These are phyloP conservation scores for Cryptocheilus praepositus DNA, from an alignment of 2,888 invertebrate genomes.

Conservation along the genomic window DNA sequence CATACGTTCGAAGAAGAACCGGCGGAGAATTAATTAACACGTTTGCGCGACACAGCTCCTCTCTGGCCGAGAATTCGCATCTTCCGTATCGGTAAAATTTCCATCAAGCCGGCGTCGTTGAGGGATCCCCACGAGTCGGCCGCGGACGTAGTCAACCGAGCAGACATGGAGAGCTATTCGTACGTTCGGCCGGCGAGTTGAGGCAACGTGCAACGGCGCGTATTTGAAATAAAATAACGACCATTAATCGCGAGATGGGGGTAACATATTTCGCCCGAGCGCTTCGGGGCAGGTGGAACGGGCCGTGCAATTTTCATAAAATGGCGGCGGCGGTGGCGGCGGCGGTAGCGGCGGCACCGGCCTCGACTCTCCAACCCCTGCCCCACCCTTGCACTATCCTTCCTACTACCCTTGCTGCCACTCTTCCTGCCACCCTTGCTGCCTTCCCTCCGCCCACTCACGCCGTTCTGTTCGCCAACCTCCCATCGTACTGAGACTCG, in stretches of 20 bases:
- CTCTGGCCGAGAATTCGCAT: too few relatives aligned
- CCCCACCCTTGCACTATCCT: slow-evolving; percentile 16
- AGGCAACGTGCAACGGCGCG: slow-evolving; percentile 24
- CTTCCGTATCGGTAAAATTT: too few relatives aligned
- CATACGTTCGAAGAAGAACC: too few relatives aligned
- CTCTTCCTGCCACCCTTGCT: slow-evolving; percentile 15
- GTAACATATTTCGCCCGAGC: slow-evolving; percentile 59
- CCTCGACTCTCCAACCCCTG: slow-evolving; percentile 11
- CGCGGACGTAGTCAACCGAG: background rate
- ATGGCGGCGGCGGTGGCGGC: slow-evolving; percentile 52
- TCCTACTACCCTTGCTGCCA: slow-evolving; percentile 17
- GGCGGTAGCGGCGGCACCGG: too few relatives aligned
- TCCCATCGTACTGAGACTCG: slow-evolving; percentile 30
- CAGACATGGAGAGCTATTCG: slow-evolving; percentile 11
- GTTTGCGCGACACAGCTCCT: too few relatives aligned
- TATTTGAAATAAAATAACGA: slow-evolving; percentile 63
- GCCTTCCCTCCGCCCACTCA: slow-evolving; percentile 18
- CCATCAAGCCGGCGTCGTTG: too few relatives aligned
- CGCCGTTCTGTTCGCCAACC: background rate
- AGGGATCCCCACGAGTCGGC: too few relatives aligned
- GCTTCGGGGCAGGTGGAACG: slow-evolving; percentile 56
- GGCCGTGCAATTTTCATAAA: slow-evolving; percentile 69
- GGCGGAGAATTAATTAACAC: too few relatives aligned
- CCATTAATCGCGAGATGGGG: slow-evolving; percentile 63
- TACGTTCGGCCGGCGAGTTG: slow-evolving; percentile 1